Conservation (phyloP, 2,797 vertebrate genomes). For the Gallirallus australis region DNA sequence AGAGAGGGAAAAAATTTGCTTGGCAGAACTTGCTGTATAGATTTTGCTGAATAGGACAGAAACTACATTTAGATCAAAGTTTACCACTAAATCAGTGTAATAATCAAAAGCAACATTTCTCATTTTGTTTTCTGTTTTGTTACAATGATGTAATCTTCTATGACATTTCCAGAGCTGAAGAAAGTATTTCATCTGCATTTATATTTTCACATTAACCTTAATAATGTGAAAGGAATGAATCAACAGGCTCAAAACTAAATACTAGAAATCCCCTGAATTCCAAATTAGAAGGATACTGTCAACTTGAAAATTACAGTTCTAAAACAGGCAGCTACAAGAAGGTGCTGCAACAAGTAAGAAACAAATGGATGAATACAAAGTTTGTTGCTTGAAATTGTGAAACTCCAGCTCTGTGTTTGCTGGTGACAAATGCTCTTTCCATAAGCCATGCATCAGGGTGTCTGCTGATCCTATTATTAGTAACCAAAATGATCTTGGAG, state of each 20-base stretch:
- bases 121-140: conserved; percentile 9
- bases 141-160: not conserved
- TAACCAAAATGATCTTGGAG: not conserved
- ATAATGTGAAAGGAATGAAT: conserved; percentile 53
- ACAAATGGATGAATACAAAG: not conserved
- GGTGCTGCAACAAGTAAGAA: not conserved
- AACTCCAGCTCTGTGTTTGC: not conserved
- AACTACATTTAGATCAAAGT: not conserved
- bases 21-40: not conserved
- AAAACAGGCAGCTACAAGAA: not conserved
- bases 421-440: not conserved
- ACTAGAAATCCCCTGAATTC: conserved; percentile 56
- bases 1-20: not conserved
- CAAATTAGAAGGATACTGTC: conserved; percentile 1
- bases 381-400: not conserved
- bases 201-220: conserved; percentile 35
- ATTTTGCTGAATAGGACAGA: not conserved
- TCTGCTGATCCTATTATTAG: not conserved
- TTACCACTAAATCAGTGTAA: not conserved
- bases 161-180: conserved; percentile 29
- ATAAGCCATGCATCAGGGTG: not conserved
- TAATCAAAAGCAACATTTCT: not conserved
- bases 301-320: not conserved
- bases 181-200: conserved; percentile 10
- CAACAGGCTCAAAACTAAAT: conserved; percentile 26